Conservation (phyloP, 2,113 vertebrate genomes). For the Tauraco erythrolophus region DNA sequence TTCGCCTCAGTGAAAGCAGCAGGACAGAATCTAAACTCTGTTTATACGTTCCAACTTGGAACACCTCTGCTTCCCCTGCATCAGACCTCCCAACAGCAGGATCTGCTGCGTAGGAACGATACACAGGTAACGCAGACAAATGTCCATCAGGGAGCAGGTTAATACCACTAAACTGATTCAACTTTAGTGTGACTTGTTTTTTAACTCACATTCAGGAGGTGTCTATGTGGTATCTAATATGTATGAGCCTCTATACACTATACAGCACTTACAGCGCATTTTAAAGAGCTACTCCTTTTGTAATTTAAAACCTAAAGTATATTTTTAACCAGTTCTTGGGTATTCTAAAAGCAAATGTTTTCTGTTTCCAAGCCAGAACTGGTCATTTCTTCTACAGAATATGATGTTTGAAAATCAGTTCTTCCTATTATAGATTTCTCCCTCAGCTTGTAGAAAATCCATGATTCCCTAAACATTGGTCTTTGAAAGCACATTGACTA, state of each 20-base stretch:
- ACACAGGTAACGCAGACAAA: background rate
- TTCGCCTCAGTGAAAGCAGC: background rate
- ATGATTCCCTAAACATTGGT: conserved; percentile 88
- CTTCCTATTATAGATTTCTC: conserved; percentile 88
- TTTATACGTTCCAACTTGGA: background rate
- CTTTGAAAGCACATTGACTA: conserved; percentile 89
- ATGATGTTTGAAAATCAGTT: conserved; percentile 87
- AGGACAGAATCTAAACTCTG: background rate
- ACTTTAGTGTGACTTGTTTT: conserved; percentile 37
- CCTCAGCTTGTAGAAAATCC: conserved; percentile 87
- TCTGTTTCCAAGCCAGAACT: conserved; percentile 76
- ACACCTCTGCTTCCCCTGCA: background rate
- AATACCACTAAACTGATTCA: background rate
- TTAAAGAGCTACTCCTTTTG: conserved; percentile 63
- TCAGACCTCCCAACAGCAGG: background rate
- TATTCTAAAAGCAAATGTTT: conserved; percentile 75
- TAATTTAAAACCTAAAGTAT: conserved; percentile 37
- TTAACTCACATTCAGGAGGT: conserved; percentile 40
- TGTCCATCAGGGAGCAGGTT: background rate
- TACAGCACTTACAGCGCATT: background rate
- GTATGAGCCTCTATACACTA: background rate
- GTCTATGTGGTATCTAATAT: conserved; percentile 57
- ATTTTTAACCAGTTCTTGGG: conserved; percentile 70
- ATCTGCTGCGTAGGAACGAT: background rate
- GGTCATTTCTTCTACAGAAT: conserved; percentile 81